Base-by-base conservation (phyloP, 1,140 invertebrate species). In the Hylyphantes graminicola region DNA sequence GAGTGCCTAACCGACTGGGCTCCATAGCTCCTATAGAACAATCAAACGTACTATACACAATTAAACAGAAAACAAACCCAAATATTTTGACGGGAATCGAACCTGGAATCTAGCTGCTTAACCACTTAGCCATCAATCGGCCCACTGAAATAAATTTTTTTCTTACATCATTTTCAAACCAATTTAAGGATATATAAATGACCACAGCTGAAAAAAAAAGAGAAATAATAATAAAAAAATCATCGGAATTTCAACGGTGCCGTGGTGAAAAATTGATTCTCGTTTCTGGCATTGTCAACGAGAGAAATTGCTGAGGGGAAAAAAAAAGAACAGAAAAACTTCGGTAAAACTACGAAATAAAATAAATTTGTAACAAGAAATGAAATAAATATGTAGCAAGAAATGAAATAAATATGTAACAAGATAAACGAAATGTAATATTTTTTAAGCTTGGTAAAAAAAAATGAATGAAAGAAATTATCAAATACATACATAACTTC, bases 201-300 rank as follows among this genome's bases (percentile, higher is more conserved):
- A 70, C 17, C 68, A 15, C 68, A 8, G 54, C 51, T n/a, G 68
- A 72, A 54, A 17, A 13, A 74, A 74, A 74, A 74, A 73, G n/a
- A 64, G 48, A 57, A 57, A 48, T 7, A 21, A 21, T 50, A 13
- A 19, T 21, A 59, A 35, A 48, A 74, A 74, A 57, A 74, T 57
- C 72, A 63, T 64, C 61, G 59, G 57, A 76, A 54, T 63, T 61
- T 51, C 48, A 63, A 21, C 19, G 17, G 61, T 17, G 17, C 74
- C 64, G 74, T 63, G 57, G 59, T 76, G 74, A 76, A 76, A 76
- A 76, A 76, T 76, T 76, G 74, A 76, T 76, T 76, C 61, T 51
- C 64, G 35, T 76, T 76, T 64, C 61, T 76, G 35, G 61, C 64
- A 61, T 64, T 76, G 74, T 76, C 74, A 76, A 48, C 64, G 74